Percentiles rank a stretch among this genome's conserved stretches.
Conservation (phyloP, 2,888 invertebrate species). For the Esperia sulphurella region DNA sequence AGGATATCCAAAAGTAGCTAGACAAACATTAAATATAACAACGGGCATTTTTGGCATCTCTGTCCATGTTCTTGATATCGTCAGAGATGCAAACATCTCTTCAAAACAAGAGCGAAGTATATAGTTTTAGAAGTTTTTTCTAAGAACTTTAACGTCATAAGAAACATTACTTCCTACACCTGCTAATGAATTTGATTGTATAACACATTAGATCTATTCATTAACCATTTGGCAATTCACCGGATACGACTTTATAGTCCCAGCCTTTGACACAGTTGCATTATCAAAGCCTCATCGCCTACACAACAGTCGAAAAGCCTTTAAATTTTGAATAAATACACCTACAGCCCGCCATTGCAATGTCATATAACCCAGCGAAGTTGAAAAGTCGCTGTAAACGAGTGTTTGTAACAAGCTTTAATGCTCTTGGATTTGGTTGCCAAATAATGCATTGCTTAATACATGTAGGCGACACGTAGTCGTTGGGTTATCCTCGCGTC, state of each 20-base stretch:
- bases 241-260: slow-evolving; percentile 44
- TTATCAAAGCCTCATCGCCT: slow-evolving; percentile 48
- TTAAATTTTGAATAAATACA: slow-evolving; percentile 61
- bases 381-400: slow-evolving; percentile 17
- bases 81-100: too few relatives aligned
- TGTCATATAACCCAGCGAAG: slow-evolving; percentile 36
- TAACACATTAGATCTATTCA: slow-evolving; percentile 20
- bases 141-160: too few relatives aligned
- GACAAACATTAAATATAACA: too few relatives aligned
- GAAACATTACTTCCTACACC: background rate
- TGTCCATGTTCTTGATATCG: too few relatives aligned
- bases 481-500: slow-evolving; percentile 46
- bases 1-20: too few relatives aligned
- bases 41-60: too few relatives aligned
- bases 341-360: slow-evolving; percentile 48
- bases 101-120: too few relatives aligned
- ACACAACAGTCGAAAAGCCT: slow-evolving; percentile 49
- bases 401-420: slow-evolving; percentile 12
- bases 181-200: slow-evolving; percentile 18
- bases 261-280: slow-evolving; percentile 60
- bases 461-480: slow-evolving; percentile 58
- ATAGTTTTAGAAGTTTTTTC: too few relatives aligned
- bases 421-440: slow-evolving; percentile 31
- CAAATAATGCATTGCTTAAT: slow-evolving; percentile 58
- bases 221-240: slow-evolving; percentile 43